Percentiles rank a stretch among this genome's conserved stretches.
Evolutionary conservation across 2,113 vertebrate species (phyloP).

Genomic region (Poeciliopsis prolifica): DNA sequence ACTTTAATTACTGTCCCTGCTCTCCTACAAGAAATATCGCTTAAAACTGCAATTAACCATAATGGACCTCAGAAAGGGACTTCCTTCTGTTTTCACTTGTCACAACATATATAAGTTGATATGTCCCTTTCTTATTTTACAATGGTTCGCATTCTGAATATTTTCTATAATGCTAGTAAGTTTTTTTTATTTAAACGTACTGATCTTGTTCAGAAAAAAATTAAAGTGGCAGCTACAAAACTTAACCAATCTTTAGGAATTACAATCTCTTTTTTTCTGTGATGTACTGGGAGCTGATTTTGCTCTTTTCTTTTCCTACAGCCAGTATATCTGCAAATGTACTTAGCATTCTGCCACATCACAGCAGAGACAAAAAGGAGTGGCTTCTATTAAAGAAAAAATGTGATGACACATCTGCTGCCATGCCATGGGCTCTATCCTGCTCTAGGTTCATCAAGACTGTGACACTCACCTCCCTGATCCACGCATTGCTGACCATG

Average conservation of each 20-base stretch:
- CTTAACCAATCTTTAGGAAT: background rate
- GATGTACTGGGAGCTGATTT: constrained; percentile 45
- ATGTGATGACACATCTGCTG: constrained; percentile 5
- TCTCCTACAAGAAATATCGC: constrained; percentile 76
- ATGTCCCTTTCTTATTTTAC: constrained; percentile 14
- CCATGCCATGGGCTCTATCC: constrained; percentile 10
- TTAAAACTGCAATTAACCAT: constrained; percentile 79
- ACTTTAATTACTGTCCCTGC: constrained; percentile 80
- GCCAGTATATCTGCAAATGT: constrained; percentile 20
- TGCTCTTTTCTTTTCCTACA: constrained; percentile 39
- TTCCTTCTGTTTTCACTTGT: constrained; percentile 46
- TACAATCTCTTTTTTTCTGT: constrained; percentile 24
- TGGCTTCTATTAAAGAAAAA: constrained; percentile 28
- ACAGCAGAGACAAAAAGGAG: constrained; percentile 32
- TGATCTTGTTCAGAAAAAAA: background rate
- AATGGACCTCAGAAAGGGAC: constrained; percentile 70
- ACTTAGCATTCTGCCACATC: constrained; percentile 38
- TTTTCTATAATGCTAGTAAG: constrained; percentile 36
- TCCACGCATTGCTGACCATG: constrained; percentile 47
- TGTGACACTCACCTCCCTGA: constrained; percentile 43
- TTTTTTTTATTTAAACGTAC: background rate
- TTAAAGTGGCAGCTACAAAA: background rate
- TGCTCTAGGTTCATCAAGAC: constrained; percentile 34
- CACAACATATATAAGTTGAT: constrained; percentile 28
- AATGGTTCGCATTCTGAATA: background rate